phyloP scores from a whole-genome alignment of 2,888 invertebrate species.

The Platerodrilus igneus region DNA sequence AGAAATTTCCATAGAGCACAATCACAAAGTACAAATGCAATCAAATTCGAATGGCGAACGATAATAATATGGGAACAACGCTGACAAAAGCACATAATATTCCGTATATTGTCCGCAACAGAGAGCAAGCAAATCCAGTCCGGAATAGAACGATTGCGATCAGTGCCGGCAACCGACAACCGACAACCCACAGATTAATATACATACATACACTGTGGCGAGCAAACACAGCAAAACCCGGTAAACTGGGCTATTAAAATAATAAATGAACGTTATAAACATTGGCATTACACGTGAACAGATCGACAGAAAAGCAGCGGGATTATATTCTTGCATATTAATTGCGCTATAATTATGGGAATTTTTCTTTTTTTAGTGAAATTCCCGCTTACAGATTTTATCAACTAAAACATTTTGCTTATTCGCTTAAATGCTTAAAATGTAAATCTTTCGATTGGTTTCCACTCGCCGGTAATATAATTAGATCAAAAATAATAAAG shows the following conservation, averaged over 20 bases:
- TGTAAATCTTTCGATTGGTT: too few species aligned
- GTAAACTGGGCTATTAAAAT: conserved; percentile 45
- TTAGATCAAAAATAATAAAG: too few species aligned
- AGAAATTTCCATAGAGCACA: conserved; percentile 23
- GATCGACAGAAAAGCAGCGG: conserved; percentile 44
- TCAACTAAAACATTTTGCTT: too few species aligned
- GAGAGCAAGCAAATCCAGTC: too few species aligned
- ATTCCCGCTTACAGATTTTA: too few species aligned
- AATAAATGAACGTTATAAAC: conserved; percentile 45
- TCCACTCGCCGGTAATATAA: too few species aligned
- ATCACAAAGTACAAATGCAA: conserved; percentile 34
- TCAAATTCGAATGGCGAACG: conserved; percentile 33
- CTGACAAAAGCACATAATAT: conserved; percentile 35
- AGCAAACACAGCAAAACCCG: conserved; percentile 38
- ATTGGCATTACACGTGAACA: conserved; percentile 43
- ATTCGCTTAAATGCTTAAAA: too few species aligned
- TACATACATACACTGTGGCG: conserved; percentile 33
- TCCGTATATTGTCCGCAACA: conserved; percentile 37
- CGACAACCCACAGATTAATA: conserved; percentile 34
- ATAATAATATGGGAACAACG: conserved; percentile 32
- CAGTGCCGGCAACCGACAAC: conserved; percentile 28
- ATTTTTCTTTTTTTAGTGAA: conserved; percentile 33
- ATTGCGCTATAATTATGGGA: conserved; percentile 45
- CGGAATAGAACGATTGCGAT: conserved; percentile 35
- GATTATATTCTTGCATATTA: conserved; percentile 43